Percentiles rank a stretch among this genome's conserved stretches.
Conservation (phyloP, 2,888 invertebrate species). For the Cecidostiba fungosa region DNA sequence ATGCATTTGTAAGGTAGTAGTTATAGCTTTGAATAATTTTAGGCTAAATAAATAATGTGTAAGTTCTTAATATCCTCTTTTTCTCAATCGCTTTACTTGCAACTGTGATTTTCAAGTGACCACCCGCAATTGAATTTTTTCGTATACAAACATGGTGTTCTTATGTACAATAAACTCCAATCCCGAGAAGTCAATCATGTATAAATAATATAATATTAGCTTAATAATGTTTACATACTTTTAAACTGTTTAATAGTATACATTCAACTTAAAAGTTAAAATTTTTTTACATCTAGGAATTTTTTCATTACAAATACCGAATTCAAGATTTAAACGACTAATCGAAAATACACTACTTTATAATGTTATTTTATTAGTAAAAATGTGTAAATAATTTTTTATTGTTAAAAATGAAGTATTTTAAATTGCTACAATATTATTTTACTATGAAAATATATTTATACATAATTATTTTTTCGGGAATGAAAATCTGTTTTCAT, state of each 20-base stretch:
- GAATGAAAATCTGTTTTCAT: constrained; percentile 38
- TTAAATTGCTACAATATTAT: neutral
- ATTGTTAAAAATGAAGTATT: neutral
- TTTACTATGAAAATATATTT: constrained; percentile 9
- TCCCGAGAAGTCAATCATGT: constrained; percentile 51
- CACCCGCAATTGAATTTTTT: constrained; percentile 66
- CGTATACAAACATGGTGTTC: constrained; percentile 57
- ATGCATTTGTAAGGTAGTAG: constrained; percentile 60
- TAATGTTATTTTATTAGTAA: neutral
- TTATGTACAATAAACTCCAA: constrained; percentile 40
- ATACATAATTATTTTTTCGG: constrained; percentile 51
- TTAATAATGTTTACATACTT: neutral
- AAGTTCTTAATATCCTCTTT: constrained; percentile 46
- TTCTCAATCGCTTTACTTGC: constrained; percentile 43
- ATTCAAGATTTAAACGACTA: constrained; percentile 6
- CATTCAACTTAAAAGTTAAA: neutral
- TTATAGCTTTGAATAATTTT: constrained; percentile 60
- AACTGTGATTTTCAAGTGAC: constrained; percentile 62
- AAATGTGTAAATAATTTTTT: neutral
- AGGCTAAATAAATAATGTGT: constrained; percentile 54
- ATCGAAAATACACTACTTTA: neutral
- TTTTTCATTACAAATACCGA: neutral
- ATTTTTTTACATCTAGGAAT: neutral
- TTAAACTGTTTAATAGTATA: neutral
- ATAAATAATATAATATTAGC: constrained; percentile 8